These are phyloP conservation scores for Achroia grisella DNA, from an alignment of 1,140 invertebrate genomes.

Conservation along the genomic window DNA sequence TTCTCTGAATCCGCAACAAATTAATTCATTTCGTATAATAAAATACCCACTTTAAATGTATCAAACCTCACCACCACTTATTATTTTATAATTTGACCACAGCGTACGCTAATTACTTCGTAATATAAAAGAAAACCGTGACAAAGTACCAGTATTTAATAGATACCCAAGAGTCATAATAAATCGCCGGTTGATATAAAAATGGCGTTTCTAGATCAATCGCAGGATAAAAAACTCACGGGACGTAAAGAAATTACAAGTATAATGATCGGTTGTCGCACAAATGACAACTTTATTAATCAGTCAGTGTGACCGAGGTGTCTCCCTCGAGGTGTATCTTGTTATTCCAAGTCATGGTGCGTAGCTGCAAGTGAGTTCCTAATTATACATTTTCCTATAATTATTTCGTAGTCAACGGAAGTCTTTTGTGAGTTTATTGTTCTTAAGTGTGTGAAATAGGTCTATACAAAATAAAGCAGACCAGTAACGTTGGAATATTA, in stretches of 20 bases:
- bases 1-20: too few relatives aligned
- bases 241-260: slow-evolving; percentile 13
- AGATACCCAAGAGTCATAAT: too few relatives aligned
- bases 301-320: slow-evolving; percentile 29
- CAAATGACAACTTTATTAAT: slow-evolving; percentile 18
- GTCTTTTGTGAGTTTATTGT: slow-evolving; percentile 9
- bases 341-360: slow-evolving; percentile 11
- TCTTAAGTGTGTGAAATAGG: slow-evolving; percentile 2
- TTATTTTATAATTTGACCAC: too few relatives aligned
- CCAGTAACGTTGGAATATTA: too few relatives aligned
- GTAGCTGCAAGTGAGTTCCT: background rate
- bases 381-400: slow-evolving; percentile 31
- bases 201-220: slow-evolving; percentile 1
- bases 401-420: slow-evolving; percentile 27
- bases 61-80: too few relatives aligned
- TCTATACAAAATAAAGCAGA: too few relatives aligned
- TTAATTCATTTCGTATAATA: too few relatives aligned
- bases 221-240: background rate
- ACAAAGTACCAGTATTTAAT: too few relatives aligned
- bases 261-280: slow-evolving; percentile 16
- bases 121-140: too few relatives aligned
- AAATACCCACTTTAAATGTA: too few relatives aligned
- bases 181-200: background rate
- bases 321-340: background rate
- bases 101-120: too few relatives aligned